Percentiles rank a stretch among this genome's conserved stretches.
phyloP scores from a whole-genome alignment of 1,140 invertebrate genomes.

The Saccostrea cuccullata region DNA sequence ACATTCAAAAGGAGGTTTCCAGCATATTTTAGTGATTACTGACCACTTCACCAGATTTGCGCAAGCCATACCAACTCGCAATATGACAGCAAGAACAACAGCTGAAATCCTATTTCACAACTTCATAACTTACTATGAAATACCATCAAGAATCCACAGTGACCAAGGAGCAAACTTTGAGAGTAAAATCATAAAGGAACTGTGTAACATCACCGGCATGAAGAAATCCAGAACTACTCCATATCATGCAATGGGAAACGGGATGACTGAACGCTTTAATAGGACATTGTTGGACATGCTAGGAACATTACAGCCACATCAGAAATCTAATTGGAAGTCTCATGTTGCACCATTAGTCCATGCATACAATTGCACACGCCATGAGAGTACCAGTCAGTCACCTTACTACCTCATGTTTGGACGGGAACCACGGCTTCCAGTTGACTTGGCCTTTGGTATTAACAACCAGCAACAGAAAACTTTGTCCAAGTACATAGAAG shows the following conservation, averaged over 20 bases:
- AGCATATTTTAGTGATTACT: constrained; percentile 41
- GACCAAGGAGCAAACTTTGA: no score
- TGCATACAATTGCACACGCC: constrained; percentile 53
- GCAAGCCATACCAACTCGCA: constrained; percentile 40
- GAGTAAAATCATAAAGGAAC: no score
- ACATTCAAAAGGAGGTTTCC: constrained; percentile 44
- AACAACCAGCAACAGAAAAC: constrained; percentile 16
- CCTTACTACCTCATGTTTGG: constrained; percentile 57
- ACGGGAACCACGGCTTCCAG: constrained; percentile 47
- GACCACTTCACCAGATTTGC: constrained; percentile 46
- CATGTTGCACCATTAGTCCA: constrained; percentile 42
- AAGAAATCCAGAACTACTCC: no score
- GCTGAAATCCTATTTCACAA: no score
- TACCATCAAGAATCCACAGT: no score
- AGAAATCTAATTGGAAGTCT: constrained; percentile 52
- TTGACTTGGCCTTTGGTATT: constrained; percentile 49
- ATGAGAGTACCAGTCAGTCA: constrained; percentile 49
- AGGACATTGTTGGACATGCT: constrained; percentile 53
- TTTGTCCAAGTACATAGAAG: constrained; percentile 25
- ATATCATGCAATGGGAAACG: neutral
- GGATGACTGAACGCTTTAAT: constrained; percentile 49
- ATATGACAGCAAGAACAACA: no score
- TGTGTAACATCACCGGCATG: no score
- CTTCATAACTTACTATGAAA: no score
- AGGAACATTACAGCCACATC: constrained; percentile 45